Evolutionary conservation across 2,113 vertebrate species (phyloP), one percentile per base, ranked within the genome.

Genomic region (Dendropsophus ebraccatus): DNA sequence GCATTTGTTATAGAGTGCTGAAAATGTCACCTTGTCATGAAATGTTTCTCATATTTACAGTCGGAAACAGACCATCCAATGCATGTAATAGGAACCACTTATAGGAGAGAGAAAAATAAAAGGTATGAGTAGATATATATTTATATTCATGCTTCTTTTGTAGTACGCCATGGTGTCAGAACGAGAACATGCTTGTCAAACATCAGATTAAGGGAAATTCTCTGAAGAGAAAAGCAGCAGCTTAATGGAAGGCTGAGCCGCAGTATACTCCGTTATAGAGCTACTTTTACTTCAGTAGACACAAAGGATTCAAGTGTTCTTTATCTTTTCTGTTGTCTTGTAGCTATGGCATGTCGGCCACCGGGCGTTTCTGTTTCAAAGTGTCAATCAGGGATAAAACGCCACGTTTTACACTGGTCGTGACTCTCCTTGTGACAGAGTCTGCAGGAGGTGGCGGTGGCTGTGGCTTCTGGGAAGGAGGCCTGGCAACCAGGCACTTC

Each of bases 351-450:
- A 94, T 94, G 90, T 99, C 97, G 0, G 96, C 90, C 69, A 96
- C 93, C 0, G 96, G 96, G 80, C 96, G 97, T 91, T 99, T 99
- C 95, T 97, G 93, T 97, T 99, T 99, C 94, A 99, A 96, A 97
- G 97, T 98, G 96, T 99, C 98, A 97, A 99, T 98, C 91, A 99
- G 96, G 82, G 97, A 99, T 89, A 97, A 92, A 87, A 99, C 97
- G 28, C 98, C 95, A 1, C 97, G 94, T 89, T 99, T 99, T 32
- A 99, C 97, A 0, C 98, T 99, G 81, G 95, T 98, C 25, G 96
- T 98, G 89, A 99, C 97, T 83, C 98, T 95, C 21, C 97, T 94
- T 21, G 97, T 97, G 93, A 99, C 92, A 0, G 98, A 97, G 92
- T 99, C 98, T 13, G 95, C 90, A 23, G 94, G 94, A 0, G 96